Evolutionary conservation across 2,888 invertebrate species (phyloP), one percentile per base, ranked within the genome.

Genomic region (Operophtera brumata): DNA sequence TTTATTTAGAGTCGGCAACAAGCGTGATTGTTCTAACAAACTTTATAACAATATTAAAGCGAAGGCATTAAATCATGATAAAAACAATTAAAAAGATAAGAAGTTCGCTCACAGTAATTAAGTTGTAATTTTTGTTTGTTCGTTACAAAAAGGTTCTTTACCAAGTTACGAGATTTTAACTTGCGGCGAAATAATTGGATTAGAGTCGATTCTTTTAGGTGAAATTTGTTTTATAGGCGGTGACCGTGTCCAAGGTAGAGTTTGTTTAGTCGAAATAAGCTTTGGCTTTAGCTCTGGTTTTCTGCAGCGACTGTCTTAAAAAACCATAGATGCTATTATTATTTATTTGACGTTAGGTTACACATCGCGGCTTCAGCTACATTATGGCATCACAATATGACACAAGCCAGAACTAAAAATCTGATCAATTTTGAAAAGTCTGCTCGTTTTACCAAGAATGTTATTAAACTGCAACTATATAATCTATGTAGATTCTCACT

Each of bases 121-220:
- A 78, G 77, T 78, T 78, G 78, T 73, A 71, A 77, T 78, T 79
- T 78, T 79, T 77, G 76, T 77, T 78, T 75, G 74, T 73, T 71
- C 67, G 69, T 73, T 73, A 67, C 66, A 67, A 70, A 63, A 67
- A 64, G 58, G 58, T 53, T 54, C 42, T 57, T 58, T 54, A 44
- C 47, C 28, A 39, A 62, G 58, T 61, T 60, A 47, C 57, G 47
- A 48, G 47, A 36, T 43, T 57, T 54, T 44, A 36, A 47, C 37
- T 51, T 39, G 47, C 41, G 45, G 48, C 26, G 8, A 36, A 47
- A 54, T 47, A 40, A 47, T 41, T 45, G 32, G 26, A 41, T 52
- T 36, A 30, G 7, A 36, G 26, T 44, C 48, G 34, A 35, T 37
- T 28, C 20, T 34, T 45, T 41, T 41, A 13, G 20, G 45, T 34